Conservation (phyloP, 1,140 invertebrate genomes). For the Pseudobourletiella spinata region DNA sequence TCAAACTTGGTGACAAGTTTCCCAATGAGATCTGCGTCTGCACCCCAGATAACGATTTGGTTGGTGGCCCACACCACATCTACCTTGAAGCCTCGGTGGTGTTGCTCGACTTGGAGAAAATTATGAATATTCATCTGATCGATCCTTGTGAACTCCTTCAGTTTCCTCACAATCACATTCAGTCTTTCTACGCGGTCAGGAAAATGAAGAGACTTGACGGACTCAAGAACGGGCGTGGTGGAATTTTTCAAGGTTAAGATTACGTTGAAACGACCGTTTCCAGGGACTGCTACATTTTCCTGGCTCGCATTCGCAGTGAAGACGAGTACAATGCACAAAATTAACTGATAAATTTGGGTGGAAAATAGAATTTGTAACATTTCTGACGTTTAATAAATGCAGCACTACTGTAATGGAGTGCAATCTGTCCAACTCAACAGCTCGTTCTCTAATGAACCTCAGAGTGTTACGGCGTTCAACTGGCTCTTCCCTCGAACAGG, state of each 20-base stretch:
- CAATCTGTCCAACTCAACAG: too few relatives aligned
- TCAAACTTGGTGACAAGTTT: background rate
- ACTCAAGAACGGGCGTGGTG: background rate
- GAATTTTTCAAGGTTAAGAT: background rate
- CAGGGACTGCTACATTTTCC: too few relatives aligned
- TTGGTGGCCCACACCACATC: constrained; percentile 1
- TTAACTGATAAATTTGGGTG: too few relatives aligned
- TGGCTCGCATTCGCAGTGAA: too few relatives aligned
- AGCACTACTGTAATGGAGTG: too few relatives aligned
- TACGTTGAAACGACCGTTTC: too few relatives aligned
- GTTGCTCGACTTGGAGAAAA: background rate
- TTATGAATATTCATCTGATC: background rate
- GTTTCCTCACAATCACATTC: background rate
- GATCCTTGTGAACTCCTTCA: background rate
- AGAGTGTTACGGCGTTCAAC: too few relatives aligned
- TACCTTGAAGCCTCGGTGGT: background rate
- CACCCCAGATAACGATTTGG: background rate
- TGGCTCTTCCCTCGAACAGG: too few relatives aligned
- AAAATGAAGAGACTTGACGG: background rate
- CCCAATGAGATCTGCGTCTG: background rate
- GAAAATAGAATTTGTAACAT: too few relatives aligned
- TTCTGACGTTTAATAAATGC: too few relatives aligned
- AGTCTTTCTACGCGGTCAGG: background rate
- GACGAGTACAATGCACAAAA: too few relatives aligned
- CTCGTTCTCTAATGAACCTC: too few relatives aligned